Base-by-base conservation (phyloP, 2,113 vertebrate genomes). In the Hemichromis elongatus region DNA sequence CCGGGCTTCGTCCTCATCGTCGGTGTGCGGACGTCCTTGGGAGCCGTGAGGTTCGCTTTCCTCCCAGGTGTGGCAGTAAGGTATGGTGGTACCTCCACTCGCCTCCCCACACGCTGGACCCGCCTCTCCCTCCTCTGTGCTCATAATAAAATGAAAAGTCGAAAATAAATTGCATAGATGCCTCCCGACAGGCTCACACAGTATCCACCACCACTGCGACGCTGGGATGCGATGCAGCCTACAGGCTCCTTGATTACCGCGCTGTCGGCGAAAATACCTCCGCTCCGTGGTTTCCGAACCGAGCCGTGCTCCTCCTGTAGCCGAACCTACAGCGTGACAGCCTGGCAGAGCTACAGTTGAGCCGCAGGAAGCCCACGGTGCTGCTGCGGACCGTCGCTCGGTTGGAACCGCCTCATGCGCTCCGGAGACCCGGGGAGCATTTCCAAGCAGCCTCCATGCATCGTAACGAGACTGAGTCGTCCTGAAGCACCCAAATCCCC, bases 71-170 rank as follows among this genome's bases (percentile, higher is more conserved):
- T 86, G 92, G 84, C 68, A 26, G 54, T 57, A 86, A 84, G 54
- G 70, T 81, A 54, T 16, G 89, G 85, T 8, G 14, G 92, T 53
- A 80, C 83, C 92, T 82, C 86, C 94, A 81, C 77, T 82, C 73
- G 84, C 86, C 81, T 86, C 91, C 24, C 82, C 77, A 19, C 90
- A 68, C 7, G 75, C 87, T 80, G 92, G 81, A 59, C 79, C 89
- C 90, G 80, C 93, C 90, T 94, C 95, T 86, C 63, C 91, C 89
- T 88, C 93, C 89, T 92, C 91, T 57, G 88, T 56, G 84, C 87
- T 94, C 90, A 94, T 93, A 13, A 86, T 94, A 55, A 57, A 84
- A 88, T 82, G 85, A 85, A 78, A 82, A 88, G 78, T 87, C 9
- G 35, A 80, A 26, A 80, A 80, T 12, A 73, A 89, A 88, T 90